Percentiles rank a stretch among this genome's conserved stretches.
phyloP scores from a whole-genome alignment of 2,888 invertebrate species.

The Trichopria drosophilae region DNA sequence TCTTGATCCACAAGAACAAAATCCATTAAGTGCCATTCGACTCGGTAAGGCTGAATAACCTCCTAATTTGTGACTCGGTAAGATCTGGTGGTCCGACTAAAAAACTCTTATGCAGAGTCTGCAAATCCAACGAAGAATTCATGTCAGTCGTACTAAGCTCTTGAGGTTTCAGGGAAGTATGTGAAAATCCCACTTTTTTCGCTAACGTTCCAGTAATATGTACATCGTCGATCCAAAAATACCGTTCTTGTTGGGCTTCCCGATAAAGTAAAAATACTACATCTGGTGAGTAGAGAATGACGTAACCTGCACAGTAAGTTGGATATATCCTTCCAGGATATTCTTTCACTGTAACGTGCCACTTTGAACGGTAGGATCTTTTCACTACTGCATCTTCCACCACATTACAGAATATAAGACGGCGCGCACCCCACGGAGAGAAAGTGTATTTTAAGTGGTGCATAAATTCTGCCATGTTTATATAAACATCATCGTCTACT shows the following conservation, averaged over 20 bases:
- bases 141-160: no score
- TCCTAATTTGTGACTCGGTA: no score
- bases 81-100: no score
- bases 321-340: conserved; percentile 70
- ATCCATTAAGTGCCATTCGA: no score
- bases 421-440: conserved; percentile 65
- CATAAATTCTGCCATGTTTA: conserved; percentile 56
- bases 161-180: no score
- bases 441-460: conserved; percentile 61
- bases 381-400: conserved; percentile 61
- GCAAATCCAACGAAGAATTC: no score
- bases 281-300: conserved; percentile 70
- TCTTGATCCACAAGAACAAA: no score
- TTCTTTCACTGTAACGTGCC: conserved; percentile 73
- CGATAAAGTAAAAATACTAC: conserved; percentile 64
- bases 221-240: conserved; percentile 85
- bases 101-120: no score
- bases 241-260: conserved; percentile 66
- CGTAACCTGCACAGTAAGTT: conserved; percentile 75
- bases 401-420: conserved; percentile 69
- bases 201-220: conserved; percentile 74
- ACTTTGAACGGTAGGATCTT: conserved; percentile 72
- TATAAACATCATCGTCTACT: conserved; percentile 60
- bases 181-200: conserved; percentile 59
- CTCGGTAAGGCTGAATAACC: no score